Percentiles rank a stretch among this genome's conserved stretches.
These are phyloP conservation scores for Triplophysa yarkandensis DNA, from an alignment of 2,797 vertebrate genomes.

Conservation along the genomic window DNA sequence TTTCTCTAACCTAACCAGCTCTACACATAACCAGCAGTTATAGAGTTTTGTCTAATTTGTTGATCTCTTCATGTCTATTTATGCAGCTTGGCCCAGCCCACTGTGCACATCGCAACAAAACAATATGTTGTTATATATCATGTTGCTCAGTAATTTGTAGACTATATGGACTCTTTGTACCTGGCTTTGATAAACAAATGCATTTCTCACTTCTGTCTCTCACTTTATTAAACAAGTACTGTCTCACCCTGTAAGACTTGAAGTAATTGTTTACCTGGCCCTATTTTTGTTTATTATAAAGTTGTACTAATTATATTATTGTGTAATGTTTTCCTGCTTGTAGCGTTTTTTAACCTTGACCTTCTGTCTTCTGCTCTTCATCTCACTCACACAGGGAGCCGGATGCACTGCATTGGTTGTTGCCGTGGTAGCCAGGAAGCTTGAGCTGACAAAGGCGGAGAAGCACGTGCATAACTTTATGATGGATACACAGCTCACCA, in stretches of 20 bases:
- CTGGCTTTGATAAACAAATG: background rate
- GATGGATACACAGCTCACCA: slow-evolving; percentile 99
- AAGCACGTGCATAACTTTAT: slow-evolving; percentile 99
- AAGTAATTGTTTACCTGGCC: slow-evolving; percentile 1
- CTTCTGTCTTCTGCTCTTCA: slow-evolving; percentile 24
- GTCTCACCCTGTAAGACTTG: background rate
- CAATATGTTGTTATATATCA: background rate
- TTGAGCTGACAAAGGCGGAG: slow-evolving; percentile 98
- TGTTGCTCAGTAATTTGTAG: background rate
- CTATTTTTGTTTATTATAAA: background rate
- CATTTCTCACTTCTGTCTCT: background rate
- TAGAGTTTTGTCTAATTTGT: background rate
- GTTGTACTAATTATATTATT: slow-evolving; percentile 60
- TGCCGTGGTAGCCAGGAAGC: slow-evolving; percentile 96
- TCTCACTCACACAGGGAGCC: slow-evolving; percentile 77
- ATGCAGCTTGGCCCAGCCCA: background rate
- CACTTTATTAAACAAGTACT: background rate
- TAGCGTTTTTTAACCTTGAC: slow-evolving; percentile 16
- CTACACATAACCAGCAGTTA: background rate
- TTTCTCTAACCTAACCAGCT: background rate
- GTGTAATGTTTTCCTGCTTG: slow-evolving; percentile 62
- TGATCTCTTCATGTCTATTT: background rate
- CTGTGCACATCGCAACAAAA: background rate
- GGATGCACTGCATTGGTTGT: slow-evolving; percentile 96
- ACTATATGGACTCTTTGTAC: background rate